Evolutionary conservation across 2,113 vertebrate species (phyloP).

Genomic region (Lontra canadensis): DNA sequence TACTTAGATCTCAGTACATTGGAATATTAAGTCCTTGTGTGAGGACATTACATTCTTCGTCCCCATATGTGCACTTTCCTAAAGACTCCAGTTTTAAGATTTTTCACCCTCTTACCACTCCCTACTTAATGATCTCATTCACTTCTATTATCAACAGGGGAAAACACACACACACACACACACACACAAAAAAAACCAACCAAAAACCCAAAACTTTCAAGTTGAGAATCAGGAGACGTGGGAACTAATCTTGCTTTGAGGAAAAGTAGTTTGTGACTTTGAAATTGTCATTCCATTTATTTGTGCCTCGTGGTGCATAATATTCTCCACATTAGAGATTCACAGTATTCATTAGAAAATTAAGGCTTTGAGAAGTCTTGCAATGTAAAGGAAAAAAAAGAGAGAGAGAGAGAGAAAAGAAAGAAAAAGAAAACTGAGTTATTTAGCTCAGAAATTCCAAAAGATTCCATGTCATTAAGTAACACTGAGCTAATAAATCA

Average conservation of each 20-base stretch:
- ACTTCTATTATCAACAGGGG: neutral
- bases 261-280: neutral
- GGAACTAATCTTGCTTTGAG: neutral
- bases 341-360: neutral
- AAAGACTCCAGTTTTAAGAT: neutral
- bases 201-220: neutral
- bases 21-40: neutral
- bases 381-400: neutral
- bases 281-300: neutral
- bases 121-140: neutral
- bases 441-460: neutral
- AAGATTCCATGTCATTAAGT: neutral
- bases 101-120: neutral
- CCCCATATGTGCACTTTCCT: neutral
- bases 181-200: no score
- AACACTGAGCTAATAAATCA: neutral
- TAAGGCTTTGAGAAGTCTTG: neutral
- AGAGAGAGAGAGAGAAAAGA: neutral
- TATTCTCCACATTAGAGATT: neutral
- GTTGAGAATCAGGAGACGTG: neutral
- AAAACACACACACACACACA: neutral
- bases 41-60: neutral
- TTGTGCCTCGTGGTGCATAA: neutral
- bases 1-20: neutral
- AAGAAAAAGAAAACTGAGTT: neutral